Conservation (phyloP, 2,113 vertebrate genomes). For the Microcebus murinus region DNA sequence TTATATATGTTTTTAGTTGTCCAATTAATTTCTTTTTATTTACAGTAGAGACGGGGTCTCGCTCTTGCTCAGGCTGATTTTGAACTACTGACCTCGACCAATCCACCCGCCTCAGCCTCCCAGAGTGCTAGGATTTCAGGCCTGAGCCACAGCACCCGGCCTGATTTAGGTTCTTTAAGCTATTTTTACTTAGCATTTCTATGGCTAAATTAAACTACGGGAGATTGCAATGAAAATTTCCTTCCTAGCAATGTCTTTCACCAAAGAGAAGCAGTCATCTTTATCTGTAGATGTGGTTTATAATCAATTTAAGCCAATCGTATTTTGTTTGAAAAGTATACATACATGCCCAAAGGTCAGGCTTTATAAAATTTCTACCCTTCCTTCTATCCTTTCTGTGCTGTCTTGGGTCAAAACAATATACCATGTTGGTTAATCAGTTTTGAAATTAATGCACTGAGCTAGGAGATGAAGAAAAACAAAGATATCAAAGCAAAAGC, state of each 20-base stretch:
- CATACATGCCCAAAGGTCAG: background rate
- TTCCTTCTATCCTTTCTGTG: background rate
- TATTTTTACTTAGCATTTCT: background rate
- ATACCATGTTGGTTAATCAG: background rate
- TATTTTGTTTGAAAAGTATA: background rate
- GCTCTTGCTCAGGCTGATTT: too few relatives aligned
- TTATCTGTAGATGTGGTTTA: background rate
- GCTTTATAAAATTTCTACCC: background rate
- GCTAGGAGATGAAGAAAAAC: background rate
- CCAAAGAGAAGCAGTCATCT: background rate
- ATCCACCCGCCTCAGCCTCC: too few relatives aligned
- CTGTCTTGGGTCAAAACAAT: constrained; percentile 3
- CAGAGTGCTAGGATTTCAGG: too few relatives aligned
- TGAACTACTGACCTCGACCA: too few relatives aligned
- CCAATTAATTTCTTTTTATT: too few relatives aligned
- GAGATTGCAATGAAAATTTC: background rate
- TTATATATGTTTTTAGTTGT: too few relatives aligned
- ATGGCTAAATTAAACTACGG: background rate
- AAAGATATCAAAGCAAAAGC: constrained; percentile 5
- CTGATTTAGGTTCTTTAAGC: background rate
- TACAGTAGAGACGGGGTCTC: too few relatives aligned
- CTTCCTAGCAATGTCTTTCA: background rate
- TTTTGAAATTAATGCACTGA: constrained; percentile 32
- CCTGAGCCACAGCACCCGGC: too few relatives aligned
- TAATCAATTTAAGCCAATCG: background rate